phyloP scores from a whole-genome alignment of 64 coral and sea anemone species.

The Actinia tenebrosa region DNA sequence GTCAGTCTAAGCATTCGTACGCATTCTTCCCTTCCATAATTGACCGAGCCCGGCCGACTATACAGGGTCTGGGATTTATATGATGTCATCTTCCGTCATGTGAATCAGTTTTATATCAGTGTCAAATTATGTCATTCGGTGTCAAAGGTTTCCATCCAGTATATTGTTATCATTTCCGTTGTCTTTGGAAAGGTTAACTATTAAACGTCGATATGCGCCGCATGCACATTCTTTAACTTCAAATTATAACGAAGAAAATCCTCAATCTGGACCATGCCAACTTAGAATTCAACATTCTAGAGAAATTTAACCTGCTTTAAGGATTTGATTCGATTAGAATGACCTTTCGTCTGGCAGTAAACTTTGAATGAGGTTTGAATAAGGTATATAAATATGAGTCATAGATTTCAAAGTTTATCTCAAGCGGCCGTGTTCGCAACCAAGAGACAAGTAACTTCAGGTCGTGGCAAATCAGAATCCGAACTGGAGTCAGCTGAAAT shows the following conservation, averaged over 20 bases:
- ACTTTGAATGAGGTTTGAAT: not conserved
- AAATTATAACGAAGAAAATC: not conserved
- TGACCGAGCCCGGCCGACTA: not conserved
- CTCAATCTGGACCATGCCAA: not conserved
- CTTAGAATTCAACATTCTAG: not conserved
- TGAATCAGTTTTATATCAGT: not conserved
- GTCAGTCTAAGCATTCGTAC: too few relatives aligned
- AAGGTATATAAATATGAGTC: not conserved
- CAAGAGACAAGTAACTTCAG: not conserved
- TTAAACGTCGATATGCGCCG: not conserved
- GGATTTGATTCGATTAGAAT: not conserved
- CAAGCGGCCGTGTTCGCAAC: not conserved
- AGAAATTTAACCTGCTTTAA: not conserved
- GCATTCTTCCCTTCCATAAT: too few relatives aligned
- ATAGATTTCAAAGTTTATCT: not conserved
- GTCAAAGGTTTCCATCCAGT: not conserved
- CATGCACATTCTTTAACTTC: not conserved
- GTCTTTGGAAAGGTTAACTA: not conserved
- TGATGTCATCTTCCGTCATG: not conserved
- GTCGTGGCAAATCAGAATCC: not conserved
- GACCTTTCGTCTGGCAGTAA: not conserved
- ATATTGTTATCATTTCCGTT: constrained; percentile 5
- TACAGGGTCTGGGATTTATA: not conserved
- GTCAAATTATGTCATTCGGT: not conserved
- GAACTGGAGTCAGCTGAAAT: not conserved